A percentile compares a stretch with the other conserved stretches of the same genome.
These are phyloP conservation scores for Drosophila obscura DNA, from an alignment of 1,140 invertebrate genomes.

Conservation along the genomic window DNA sequence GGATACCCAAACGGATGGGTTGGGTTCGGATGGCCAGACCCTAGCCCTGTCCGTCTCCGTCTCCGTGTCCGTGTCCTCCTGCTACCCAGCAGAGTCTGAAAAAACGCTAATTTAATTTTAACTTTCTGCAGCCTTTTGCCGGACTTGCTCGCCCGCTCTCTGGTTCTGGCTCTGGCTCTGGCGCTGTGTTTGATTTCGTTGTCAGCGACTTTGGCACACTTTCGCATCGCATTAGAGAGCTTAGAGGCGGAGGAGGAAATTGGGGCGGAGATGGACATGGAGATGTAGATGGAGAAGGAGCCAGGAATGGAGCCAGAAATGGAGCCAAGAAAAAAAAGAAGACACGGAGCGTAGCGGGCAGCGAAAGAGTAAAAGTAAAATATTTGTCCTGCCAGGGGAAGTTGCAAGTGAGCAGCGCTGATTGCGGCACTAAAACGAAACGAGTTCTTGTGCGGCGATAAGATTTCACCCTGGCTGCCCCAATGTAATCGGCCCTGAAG, in stretches of 20 bases:
- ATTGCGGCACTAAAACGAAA: constrained; percentile 78
- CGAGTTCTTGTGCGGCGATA: constrained; percentile 72
- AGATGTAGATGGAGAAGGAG: background rate
- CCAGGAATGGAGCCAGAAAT: constrained; percentile 17
- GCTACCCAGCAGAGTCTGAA: constrained; percentile 34
- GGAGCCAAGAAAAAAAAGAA: constrained; percentile 1
- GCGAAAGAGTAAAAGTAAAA: constrained; percentile 78
- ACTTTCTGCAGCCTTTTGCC: constrained; percentile 65
- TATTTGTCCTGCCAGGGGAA: constrained; percentile 67
- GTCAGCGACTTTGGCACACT: constrained; percentile 78
- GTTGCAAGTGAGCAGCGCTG: constrained; percentile 79
- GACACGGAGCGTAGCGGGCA: background rate
- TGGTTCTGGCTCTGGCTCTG: background rate
- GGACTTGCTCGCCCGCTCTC: constrained; percentile 5
- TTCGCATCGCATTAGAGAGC: constrained; percentile 63
- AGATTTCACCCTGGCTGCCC: constrained; percentile 39
- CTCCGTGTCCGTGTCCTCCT: too few species aligned
- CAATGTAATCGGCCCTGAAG: constrained; percentile 70
- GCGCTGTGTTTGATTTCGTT: constrained; percentile 66
- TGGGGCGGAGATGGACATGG: background rate
- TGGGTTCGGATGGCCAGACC: too few species aligned
- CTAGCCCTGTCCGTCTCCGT: too few species aligned
- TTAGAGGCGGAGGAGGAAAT: constrained; percentile 1
- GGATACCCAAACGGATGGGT: constrained; percentile 15
- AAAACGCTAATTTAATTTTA: constrained; percentile 79